Conservation (phyloP, 1,140 invertebrate genomes). For the Meteorus sp. region DNA sequence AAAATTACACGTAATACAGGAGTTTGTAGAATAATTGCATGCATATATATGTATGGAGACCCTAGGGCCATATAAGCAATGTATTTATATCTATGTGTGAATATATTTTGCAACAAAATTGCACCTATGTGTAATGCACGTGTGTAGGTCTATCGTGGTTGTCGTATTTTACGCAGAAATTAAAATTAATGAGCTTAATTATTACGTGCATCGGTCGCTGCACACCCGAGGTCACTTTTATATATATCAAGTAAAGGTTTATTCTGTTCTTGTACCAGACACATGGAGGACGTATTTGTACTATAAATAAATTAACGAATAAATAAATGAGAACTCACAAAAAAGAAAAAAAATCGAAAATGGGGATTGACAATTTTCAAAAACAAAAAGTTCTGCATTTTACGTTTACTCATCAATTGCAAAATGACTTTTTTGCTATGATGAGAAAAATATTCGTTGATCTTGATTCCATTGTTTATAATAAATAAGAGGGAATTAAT, state of each 20-base stretch:
- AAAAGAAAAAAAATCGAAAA: neutral
- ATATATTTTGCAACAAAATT: neutral
- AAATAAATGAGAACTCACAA: neutral
- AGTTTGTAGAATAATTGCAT: conserved; percentile 16
- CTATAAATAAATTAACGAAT: conserved; percentile 27
- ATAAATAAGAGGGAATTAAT: too few relatives aligned
- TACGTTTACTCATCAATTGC: too few relatives aligned
- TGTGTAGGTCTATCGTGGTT: neutral
- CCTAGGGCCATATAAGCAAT: neutral
- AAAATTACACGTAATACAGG: conserved; percentile 8
- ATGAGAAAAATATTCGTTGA: too few relatives aligned
- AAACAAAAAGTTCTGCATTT: too few relatives aligned
- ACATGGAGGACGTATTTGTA: conserved; percentile 21
- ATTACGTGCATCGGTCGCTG: conserved; percentile 31
- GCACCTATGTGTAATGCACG: neutral
- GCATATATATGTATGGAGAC: neutral
- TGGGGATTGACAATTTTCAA: neutral
- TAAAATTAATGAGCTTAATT: conserved; percentile 35
- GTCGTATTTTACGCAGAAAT: conserved; percentile 29
- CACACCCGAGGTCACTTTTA: conserved; percentile 26
- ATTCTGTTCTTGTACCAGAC: neutral
- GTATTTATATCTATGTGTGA: conserved; percentile 1
- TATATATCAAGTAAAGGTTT: too few relatives aligned
- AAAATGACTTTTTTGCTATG: too few relatives aligned
- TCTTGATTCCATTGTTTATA: too few relatives aligned